Conservation (phyloP, 2,797 vertebrate species). For the Menidia menidia region DNA sequence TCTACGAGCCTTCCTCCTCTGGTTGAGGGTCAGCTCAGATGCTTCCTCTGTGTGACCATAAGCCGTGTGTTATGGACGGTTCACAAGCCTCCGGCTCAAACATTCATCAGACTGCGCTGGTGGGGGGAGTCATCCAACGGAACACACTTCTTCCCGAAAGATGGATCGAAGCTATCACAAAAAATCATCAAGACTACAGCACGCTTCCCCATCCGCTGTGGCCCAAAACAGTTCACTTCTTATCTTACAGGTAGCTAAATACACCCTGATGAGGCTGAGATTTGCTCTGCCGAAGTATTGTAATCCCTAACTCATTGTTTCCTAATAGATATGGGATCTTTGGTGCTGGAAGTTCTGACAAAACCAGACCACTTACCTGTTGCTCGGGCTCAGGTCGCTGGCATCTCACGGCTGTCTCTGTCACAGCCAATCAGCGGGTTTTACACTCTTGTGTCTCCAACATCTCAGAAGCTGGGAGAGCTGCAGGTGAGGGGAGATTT, state of each 20-base stretch:
- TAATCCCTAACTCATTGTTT: conserved; percentile 6
- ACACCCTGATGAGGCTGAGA: neutral
- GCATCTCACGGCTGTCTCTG: conserved; percentile 87
- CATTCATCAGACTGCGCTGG: conserved; percentile 89
- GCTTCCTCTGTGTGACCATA: conserved; percentile 89
- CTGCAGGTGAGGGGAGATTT: conserved; percentile 85
- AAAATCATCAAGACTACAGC: conserved; percentile 84
- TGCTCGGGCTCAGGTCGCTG: conserved; percentile 86
- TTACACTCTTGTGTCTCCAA: conserved; percentile 89
- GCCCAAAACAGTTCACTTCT: conserved; percentile 91
- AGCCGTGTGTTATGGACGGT: conserved; percentile 87
- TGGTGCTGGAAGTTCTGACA: conserved; percentile 91
- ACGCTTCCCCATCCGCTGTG: conserved; percentile 90
- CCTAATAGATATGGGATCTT: conserved; percentile 91
- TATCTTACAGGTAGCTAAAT: conserved; percentile 89
- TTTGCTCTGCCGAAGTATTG: neutral
- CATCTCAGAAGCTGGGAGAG: conserved; percentile 93
- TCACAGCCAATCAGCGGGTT: conserved; percentile 88
- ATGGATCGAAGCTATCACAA: conserved; percentile 81
- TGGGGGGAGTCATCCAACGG: conserved; percentile 93
- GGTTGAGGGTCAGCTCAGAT: conserved; percentile 90
- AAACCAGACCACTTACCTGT: conserved; percentile 88
- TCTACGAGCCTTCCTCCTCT: conserved; percentile 92
- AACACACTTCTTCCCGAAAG: conserved; percentile 87
- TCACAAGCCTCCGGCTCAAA: conserved; percentile 80